phyloP scores from a whole-genome alignment of 2,797 vertebrate species.

The Crenuchus spilurus region DNA sequence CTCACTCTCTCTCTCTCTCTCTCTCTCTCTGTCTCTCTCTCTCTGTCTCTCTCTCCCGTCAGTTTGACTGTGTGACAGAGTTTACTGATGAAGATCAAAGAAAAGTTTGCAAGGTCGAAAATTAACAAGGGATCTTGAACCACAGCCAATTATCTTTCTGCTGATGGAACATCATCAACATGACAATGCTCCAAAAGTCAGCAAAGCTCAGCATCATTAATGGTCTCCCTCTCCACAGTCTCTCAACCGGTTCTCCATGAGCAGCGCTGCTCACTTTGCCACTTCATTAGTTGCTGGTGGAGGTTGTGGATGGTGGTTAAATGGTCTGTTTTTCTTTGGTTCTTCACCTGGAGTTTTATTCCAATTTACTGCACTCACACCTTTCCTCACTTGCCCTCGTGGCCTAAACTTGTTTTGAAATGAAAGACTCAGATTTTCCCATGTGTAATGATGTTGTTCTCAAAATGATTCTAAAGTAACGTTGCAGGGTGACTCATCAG shows the following conservation, averaged over 20 bases:
- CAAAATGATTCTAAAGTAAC: no score
- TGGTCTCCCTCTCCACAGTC: neutral
- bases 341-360: neutral
- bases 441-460: no score
- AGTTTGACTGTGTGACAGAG: neutral
- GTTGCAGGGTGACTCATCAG: no score
- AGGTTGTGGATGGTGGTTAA: neutral
- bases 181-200: neutral
- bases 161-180: neutral
- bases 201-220: neutral
- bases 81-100: neutral
- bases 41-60: no score
- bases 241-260: neutral
- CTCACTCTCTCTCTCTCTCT: no score
- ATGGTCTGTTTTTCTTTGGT: neutral
- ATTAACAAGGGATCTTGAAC: constrained; percentile 23
- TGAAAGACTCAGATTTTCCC: no score
- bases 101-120: constrained; percentile 8
- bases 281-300: neutral
- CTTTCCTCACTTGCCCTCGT: no score
- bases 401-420: no score
- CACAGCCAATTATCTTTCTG: constrained; percentile 14
- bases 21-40: no score
- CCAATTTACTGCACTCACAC: no score
- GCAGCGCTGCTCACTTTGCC: neutral